Conservation (phyloP, 2,797 vertebrate genomes). For the Coccyzus lansbergi region DNA sequence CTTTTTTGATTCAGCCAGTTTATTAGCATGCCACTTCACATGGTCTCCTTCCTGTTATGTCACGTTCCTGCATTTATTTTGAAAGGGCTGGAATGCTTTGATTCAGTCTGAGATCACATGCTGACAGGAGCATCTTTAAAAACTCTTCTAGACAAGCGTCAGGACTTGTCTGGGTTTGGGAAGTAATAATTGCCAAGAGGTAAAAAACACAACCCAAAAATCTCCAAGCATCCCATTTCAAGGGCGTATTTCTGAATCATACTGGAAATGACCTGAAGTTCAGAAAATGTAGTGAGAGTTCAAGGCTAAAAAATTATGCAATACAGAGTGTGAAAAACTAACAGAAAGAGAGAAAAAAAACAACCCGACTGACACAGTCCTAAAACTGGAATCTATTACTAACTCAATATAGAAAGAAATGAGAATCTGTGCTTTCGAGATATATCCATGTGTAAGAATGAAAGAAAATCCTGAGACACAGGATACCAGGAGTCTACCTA, state of each 20-base stretch:
- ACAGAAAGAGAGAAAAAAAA: not conserved
- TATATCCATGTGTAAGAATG: not conserved
- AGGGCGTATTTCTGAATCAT: not conserved
- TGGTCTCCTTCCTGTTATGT: slow-evolving; percentile 1
- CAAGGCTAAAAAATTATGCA: not conserved
- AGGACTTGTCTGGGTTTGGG: slow-evolving; percentile 5
- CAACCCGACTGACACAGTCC: not conserved
- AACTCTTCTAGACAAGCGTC: slow-evolving; percentile 27
- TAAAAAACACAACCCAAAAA: slow-evolving; percentile 12
- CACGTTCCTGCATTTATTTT: slow-evolving; percentile 30
- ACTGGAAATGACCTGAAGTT: slow-evolving; percentile 3
- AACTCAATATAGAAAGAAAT: not conserved
- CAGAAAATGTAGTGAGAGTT: slow-evolving; percentile 6
- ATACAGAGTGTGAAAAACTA: not conserved
- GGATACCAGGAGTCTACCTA: not conserved
- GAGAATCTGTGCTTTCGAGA: not conserved
- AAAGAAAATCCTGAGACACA: not conserved
- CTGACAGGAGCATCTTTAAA: slow-evolving; percentile 10
- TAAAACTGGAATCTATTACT: not conserved
- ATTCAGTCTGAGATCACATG: slow-evolving; percentile 29
- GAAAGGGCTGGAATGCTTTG: slow-evolving; percentile 12
- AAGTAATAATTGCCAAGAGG: not conserved
- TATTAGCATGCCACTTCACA: slow-evolving; percentile 17
- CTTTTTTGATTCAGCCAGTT: slow-evolving; percentile 33
- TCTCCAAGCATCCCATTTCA: not conserved